A percentile compares a stretch with the other conserved stretches of the same genome.
These are phyloP conservation scores for Brachirus orientalis DNA, from an alignment of 2,113 vertebrate species.

Conservation along the genomic window DNA sequence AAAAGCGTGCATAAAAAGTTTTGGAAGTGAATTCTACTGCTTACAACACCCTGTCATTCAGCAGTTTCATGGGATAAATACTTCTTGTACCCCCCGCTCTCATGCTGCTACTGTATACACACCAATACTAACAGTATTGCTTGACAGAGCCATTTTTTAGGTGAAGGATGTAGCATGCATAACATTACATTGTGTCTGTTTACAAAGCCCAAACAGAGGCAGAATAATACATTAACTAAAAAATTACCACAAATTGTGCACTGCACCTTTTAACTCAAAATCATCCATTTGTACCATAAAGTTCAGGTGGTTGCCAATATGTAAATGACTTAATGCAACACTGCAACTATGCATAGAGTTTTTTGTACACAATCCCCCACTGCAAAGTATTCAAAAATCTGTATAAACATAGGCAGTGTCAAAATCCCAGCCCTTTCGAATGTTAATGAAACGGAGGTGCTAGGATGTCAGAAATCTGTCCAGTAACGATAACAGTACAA, in stretches of 20 bases:
- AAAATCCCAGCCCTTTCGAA: slow-evolving; percentile 76
- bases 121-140: no score
- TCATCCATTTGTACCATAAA: slow-evolving; percentile 1
- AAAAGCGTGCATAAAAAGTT: no score
- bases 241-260: background rate
- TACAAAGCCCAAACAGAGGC: no score
- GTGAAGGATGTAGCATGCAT: no score
- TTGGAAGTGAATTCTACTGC: no score
- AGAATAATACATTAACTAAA: no score
- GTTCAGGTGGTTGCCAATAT: slow-evolving; percentile 35
- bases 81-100: no score
- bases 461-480: slow-evolving; percentile 84
- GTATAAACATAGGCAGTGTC: slow-evolving; percentile 80
- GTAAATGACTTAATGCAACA: slow-evolving; percentile 51
- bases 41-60: no score
- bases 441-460: slow-evolving; percentile 81
- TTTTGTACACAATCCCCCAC: slow-evolving; percentile 65
- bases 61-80: no score
- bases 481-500: slow-evolving; percentile 82
- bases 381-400: slow-evolving; percentile 72
- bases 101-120: no score
- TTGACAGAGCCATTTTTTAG: no score
- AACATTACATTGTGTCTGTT: no score
- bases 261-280: slow-evolving; percentile 18
- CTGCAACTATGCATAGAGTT: slow-evolving; percentile 53